Evolutionary conservation across 2,113 vertebrate species (phyloP).

Genomic region (Epinephelus fuscoguttatus): DNA sequence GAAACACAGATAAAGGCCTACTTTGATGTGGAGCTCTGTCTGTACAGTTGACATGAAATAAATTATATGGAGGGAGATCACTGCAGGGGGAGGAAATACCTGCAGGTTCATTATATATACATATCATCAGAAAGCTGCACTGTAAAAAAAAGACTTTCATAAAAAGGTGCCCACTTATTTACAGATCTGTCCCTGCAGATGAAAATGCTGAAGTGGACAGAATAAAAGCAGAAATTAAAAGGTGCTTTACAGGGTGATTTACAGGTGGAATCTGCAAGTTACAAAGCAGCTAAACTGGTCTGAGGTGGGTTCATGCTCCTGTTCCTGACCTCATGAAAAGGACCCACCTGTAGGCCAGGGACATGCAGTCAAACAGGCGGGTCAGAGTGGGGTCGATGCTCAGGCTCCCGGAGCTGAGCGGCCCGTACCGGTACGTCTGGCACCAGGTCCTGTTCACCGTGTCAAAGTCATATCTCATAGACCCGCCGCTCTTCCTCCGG

Average conservation of each 20-base stretch:
- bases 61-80: neutral
- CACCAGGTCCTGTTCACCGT: slow-evolving; percentile 82
- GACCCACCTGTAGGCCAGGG: slow-evolving; percentile 96
- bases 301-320: neutral
- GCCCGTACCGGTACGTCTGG: slow-evolving; percentile 84
- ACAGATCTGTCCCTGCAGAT: no score
- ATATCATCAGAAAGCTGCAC: no score
- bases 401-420: slow-evolving; percentile 85
- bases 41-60: no score
- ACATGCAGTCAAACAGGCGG: slow-evolving; percentile 98
- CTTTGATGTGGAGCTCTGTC: neutral
- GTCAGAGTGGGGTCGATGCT: slow-evolving; percentile 96
- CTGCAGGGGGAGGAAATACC: neutral
- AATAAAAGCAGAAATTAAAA: no score
- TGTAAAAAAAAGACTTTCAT: no score
- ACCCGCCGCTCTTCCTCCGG: slow-evolving; percentile 74
- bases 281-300: neutral
- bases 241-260: no score
- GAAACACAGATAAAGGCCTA: no score
- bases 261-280: no score
- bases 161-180: no score
- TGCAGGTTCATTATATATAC: no score
- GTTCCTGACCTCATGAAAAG: no score
- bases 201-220: no score
- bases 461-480: slow-evolving; percentile 80